These are phyloP conservation scores for Machimus atricapillus DNA, from an alignment of 2,888 invertebrate species.

Conservation along the genomic window DNA sequence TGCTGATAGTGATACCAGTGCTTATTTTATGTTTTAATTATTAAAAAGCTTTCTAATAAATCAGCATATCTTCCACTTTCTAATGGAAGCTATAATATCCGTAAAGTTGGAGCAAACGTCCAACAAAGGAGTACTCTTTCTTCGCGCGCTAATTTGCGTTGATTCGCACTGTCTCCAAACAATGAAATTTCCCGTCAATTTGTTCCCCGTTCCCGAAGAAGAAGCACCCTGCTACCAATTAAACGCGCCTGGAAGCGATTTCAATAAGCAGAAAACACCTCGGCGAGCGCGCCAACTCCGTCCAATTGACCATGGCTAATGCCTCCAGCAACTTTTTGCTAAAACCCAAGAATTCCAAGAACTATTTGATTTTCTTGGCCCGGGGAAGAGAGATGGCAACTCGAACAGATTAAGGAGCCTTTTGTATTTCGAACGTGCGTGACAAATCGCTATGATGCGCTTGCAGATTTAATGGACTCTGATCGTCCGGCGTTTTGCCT, in stretches of 20 bases:
- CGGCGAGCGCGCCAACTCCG: background rate
- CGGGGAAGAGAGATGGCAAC: background rate
- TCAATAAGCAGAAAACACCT: slow-evolving; percentile 13
- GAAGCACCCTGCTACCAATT: slow-evolving; percentile 18
- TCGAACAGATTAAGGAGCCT: slow-evolving; percentile 27
- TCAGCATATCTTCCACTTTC: background rate
- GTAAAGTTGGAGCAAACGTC: background rate
- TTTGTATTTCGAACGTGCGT: slow-evolving; percentile 44
- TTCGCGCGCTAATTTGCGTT: background rate
- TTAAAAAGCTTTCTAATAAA: background rate
- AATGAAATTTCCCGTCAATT: background rate
- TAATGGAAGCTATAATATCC: background rate
- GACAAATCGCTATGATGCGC: slow-evolving; percentile 43
- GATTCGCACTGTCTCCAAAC: background rate
- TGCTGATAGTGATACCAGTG: too few species aligned
- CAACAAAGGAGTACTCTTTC: background rate
- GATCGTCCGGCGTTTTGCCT: slow-evolving; percentile 9
- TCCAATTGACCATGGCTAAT: slow-evolving; percentile 31
- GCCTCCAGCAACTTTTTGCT: background rate
- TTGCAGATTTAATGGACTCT: slow-evolving; percentile 39
- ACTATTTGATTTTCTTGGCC: slow-evolving; percentile 11
- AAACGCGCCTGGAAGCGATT: slow-evolving; percentile 15
- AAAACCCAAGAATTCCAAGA: background rate
- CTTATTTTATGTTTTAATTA: too few species aligned
- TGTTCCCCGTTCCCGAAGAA: background rate